Percentiles rank a stretch among this genome's conserved stretches.
phyloP scores from a whole-genome alignment of 2,113 vertebrate species.

The Aphyosemion australe region DNA sequence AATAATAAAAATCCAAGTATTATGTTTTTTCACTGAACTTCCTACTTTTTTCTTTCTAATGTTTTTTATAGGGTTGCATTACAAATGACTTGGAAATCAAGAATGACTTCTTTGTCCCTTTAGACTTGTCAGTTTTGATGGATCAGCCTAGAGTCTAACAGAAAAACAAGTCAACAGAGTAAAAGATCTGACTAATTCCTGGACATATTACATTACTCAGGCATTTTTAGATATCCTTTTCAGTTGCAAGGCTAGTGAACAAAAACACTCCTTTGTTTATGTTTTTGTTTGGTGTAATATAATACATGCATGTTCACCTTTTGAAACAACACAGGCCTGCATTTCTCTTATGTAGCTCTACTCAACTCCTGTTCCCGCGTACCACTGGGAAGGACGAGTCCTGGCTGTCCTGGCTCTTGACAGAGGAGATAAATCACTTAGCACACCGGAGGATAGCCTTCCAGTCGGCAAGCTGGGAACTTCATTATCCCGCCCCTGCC shows the following conservation, averaged over 20 bases:
- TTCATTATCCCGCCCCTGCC: slow-evolving; percentile 98
- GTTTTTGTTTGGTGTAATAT: slow-evolving; percentile 30
- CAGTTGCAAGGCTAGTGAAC: not conserved
- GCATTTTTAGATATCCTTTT: not conserved
- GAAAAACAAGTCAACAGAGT: slow-evolving; percentile 57
- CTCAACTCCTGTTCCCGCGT: slow-evolving; percentile 81
- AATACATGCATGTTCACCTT: slow-evolving; percentile 56
- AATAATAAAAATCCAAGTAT: no score
- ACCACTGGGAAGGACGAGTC: slow-evolving; percentile 92
- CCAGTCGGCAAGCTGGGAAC: slow-evolving; percentile 96
- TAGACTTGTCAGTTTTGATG: slow-evolving; percentile 63
- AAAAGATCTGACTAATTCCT: slow-evolving; percentile 24
- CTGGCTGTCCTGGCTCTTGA: slow-evolving; percentile 96
- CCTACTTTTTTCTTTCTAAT: no score
- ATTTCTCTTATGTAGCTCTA: slow-evolving; percentile 70
- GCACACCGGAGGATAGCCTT: slow-evolving; percentile 98
- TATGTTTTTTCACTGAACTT: no score
- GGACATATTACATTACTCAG: not conserved
- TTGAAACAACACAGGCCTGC: slow-evolving; percentile 59
- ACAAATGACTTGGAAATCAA: slow-evolving; percentile 68
- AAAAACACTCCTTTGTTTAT: slow-evolving; percentile 2
- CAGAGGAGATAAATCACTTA: slow-evolving; percentile 98
- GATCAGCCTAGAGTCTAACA: slow-evolving; percentile 50
- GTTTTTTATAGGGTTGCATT: slow-evolving; percentile 48
- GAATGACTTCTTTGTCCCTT: slow-evolving; percentile 60